Conservation (phyloP, 2,113 vertebrate species). For the Phoenicopterus ruber region DNA sequence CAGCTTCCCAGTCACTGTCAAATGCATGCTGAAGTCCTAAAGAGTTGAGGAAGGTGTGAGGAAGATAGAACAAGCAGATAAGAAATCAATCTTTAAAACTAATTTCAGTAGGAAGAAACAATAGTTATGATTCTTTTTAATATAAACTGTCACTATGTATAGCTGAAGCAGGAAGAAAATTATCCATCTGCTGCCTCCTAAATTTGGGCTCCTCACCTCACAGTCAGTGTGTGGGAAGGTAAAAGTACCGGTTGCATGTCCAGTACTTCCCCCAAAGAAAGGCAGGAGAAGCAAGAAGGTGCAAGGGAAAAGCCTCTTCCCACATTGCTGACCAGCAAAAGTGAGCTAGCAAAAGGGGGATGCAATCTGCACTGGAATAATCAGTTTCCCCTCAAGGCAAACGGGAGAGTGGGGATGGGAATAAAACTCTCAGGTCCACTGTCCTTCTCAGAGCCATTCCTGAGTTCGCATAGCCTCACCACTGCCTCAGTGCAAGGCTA, state of each 20-base stretch:
- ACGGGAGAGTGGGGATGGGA: background rate
- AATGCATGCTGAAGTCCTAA: constrained; percentile 90
- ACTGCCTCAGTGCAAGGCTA: background rate
- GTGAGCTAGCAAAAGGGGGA: background rate
- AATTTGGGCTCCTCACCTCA: background rate
- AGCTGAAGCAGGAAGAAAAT: background rate
- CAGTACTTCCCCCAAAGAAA: background rate
- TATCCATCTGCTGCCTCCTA: background rate
- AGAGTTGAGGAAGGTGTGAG: background rate
- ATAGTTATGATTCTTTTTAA: background rate
- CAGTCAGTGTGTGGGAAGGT: background rate
- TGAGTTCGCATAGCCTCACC: background rate
- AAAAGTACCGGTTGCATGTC: background rate
- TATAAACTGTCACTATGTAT: background rate
- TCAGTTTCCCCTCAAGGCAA: background rate
- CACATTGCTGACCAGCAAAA: background rate
- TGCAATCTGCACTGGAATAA: background rate
- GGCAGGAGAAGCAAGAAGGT: background rate
- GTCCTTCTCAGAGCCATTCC: background rate
- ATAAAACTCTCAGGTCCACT: background rate
- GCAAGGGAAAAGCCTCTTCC: background rate
- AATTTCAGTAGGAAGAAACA: background rate
- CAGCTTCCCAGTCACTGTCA: constrained; percentile 87
- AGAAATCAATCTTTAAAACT: background rate
- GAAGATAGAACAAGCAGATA: background rate